Evolutionary conservation across 1,140 invertebrate species (phyloP), one percentile per base, ranked within the genome.

Genomic region (Ceratina calcarata): DNA sequence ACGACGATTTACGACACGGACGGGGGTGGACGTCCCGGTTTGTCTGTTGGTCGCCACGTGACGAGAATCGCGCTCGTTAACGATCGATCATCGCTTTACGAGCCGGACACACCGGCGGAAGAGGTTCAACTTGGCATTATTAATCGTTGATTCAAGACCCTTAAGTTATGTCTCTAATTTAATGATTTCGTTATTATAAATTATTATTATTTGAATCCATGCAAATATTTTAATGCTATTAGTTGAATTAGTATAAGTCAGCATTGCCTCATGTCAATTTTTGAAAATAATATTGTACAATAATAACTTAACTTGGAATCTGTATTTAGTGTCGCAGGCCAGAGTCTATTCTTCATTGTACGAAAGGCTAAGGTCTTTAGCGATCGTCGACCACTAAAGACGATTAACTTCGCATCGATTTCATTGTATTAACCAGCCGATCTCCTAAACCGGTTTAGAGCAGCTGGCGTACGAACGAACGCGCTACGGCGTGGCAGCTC

Each of bases 331-430:
- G 32, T 37, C 32, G 32, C 32, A 37, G 32, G 3, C 8, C 37
- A 45, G 37, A 0, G 37, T 45, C 10, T 10, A 18, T n/a, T 32
- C 18, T 7, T 27, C 60, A 10, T 0, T n/a, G n/a, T 22, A 12
- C 2, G 24, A 24, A 61, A 37, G 27, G 27, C 27, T 32, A 4
- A 32, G n/a, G 49, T 69, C 67, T 16, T 7, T 10, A 15, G 22
- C 27, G 58, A 78, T 78, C 55, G 60, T 78, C 27, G 69, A 64
- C 67, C 53, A 72, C 18, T 18, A 53, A 67, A 60, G 73, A 73
- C 69, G 75, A 86, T 87, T 88, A 88, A 87, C 67, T 83, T 78
- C 65, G 86, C 80, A 85, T 87, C 82, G 86, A 89, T 89, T 86
- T 88, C 81, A 87, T 85, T 84, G 86, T 83, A 80, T 87, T 81